Base-by-base conservation (phyloP, 2,797 vertebrate species). In the Cynopterus sphinx region DNA sequence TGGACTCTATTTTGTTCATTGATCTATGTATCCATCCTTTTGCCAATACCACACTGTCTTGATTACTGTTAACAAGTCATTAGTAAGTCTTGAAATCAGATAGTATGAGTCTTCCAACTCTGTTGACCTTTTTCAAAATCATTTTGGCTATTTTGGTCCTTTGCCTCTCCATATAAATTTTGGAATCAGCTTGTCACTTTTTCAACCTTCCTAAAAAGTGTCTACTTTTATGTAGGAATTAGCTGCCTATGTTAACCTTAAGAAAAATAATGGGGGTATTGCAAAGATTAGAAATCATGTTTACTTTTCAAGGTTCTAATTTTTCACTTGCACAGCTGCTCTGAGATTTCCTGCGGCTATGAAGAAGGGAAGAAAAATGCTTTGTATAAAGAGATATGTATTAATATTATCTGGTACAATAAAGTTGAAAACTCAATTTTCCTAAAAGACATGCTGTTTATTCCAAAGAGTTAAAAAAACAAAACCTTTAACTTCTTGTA, bases 261-360 rank as follows among this genome's bases (percentile, higher is more conserved):
- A 74, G 39, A 70, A 74, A 87, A 74, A 57, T 84, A 67, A 92
- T 96, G 61, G 67, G 86, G n/a, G 86, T 96, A 90, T 26, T 73
- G 22, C 41, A 67, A 95, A 59, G 87, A 84, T 90, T 94, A 61
- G 75, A 78, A 78, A 92, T n/a, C 36, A 43, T 17, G 70, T 91
- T 87, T 90, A 92, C 59, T 61, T 87, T 96, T 89, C 92, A 94
- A 97, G 87, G 28, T 11, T 91, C 57, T 92, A 33, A 43, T 91
- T 94, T 97, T 88, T 95, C 68, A 93, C 70, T 96, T 57, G 57
- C 13, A 51, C 24, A 96, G 93, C 94, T 97, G 90, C 77, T 97
- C 75, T 96, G 95, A 95, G 46, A 97, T 86, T 89, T 92, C 95
- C 73, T 61, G 57, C 55, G 97, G 88, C 96, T 96, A 93, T 21